Base-by-base conservation (phyloP, 2,113 vertebrate genomes). In the Choloepus hoffmanni region DNA sequence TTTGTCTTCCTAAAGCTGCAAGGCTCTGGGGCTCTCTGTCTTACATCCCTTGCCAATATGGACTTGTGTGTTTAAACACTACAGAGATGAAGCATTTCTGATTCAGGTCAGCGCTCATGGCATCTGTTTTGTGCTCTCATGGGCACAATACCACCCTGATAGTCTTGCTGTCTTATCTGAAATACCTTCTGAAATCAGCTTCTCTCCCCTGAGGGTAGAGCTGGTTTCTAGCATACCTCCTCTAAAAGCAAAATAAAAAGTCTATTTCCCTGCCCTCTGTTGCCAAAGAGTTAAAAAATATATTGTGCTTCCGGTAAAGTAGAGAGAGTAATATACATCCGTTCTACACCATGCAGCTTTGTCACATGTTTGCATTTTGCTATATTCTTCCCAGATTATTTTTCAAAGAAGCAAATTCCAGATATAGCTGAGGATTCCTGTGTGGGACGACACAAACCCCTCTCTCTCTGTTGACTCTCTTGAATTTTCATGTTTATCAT, bases 401-500 rank as follows among this genome's bases (percentile, higher is more conserved):
- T 90, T 94, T 85, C 79, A 58, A 76, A 92, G 58, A 82, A 82
- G 23, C 45, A 62, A 92, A 92, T 76, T 78, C 62, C 36, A 91
- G 83, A 58, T 67, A 62, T 1, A n/a, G 7, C 43, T 79, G 60
- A 92, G 48, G 68, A 85, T 43, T 95, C 43, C 65, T 81, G 30
- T 13, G 3, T 55, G 21, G 48, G 19, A 13, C 1, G 45, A 45
- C 58, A 87, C 2, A 45, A 4, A 74, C 21, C 48, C 12, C 23
- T 85, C 33, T n/a, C 18, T 26, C 19, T 82, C 40, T 65, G 8
- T 85, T 7, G 21, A 58, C 19, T 81, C 2, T 63, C 30, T 93
- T 73, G 55, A 95, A 93, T 96, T 85, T 92, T 62, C 40, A 76
- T 85, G 10, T 81, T 95, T 92, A 36, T 23, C 28, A 68, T 60